A percentile compares a stretch with the other conserved stretches of the same genome.
Evolutionary conservation across 2,113 vertebrate genomes (phyloP).

Genomic region (Romanogobio albipinnatus): DNA sequence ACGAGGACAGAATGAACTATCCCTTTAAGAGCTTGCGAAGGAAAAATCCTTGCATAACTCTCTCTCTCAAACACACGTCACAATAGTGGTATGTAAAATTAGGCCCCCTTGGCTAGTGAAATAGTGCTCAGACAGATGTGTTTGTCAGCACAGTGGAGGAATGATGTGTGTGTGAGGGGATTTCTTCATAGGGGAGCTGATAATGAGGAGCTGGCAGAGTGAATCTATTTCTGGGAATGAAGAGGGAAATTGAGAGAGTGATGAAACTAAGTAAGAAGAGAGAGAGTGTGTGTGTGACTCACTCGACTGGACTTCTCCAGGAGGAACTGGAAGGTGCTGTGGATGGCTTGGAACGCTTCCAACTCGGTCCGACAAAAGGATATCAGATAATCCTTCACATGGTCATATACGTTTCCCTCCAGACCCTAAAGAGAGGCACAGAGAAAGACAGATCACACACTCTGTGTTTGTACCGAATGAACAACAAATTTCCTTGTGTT

Average conservation of each 20-base stretch:
- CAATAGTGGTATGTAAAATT: constrained; percentile 8
- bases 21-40: not conserved
- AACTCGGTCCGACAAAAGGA: constrained; percentile 93
- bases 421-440: constrained; percentile 78
- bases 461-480: not conserved
- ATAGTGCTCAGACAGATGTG: constrained; percentile 32
- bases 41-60: not conserved
- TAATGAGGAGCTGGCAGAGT: constrained; percentile 52
- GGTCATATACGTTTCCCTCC: constrained; percentile 89
- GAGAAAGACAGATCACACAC: constrained; percentile 18
- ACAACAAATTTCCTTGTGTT: not conserved
- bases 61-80: not conserved
- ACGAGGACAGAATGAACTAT: not conserved
- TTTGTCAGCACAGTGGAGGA: not conserved
- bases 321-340: constrained; percentile 95
- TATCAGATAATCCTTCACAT: constrained; percentile 90
- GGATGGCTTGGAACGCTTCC: constrained; percentile 91
- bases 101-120: not conserved
- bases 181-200: constrained; percentile 45
- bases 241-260: constrained; percentile 14
- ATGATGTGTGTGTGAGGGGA: constrained; percentile 17
- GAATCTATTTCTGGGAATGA: constrained; percentile 51
- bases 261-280: not conserved
- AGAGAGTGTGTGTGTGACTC: constrained; percentile 64
- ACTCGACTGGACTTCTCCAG: constrained; percentile 95